A percentile compares a stretch with the other conserved stretches of the same genome.
These are phyloP conservation scores for Isoperla grammatica DNA, from an alignment of 2,888 invertebrate genomes.

Conservation along the genomic window DNA sequence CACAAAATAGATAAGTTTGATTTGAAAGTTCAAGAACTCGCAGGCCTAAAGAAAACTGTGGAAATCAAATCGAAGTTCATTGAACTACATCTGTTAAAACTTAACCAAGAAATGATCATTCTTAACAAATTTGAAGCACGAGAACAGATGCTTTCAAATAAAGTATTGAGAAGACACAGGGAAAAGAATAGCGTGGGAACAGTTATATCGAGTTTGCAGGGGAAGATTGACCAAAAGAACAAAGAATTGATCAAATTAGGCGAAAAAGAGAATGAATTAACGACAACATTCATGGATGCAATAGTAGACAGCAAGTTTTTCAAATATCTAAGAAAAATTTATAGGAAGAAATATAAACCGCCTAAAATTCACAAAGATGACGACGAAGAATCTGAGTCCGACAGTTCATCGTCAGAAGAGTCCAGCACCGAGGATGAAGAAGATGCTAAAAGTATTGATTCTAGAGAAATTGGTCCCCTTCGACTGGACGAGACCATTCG, in stretches of 20 bases:
- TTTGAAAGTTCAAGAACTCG: conserved; percentile 47
- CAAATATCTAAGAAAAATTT: conserved; percentile 73
- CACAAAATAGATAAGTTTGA: conserved; percentile 61
- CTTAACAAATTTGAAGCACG: conserved; percentile 65
- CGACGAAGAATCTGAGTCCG: conserved; percentile 43
- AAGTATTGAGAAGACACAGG: conserved; percentile 52
- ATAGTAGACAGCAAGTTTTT: conserved; percentile 68
- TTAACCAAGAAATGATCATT: conserved; percentile 69
- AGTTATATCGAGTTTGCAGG: conserved; percentile 42
- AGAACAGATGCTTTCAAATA: conserved; percentile 57
- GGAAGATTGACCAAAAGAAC: conserved; percentile 49
- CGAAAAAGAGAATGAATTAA: conserved; percentile 47
- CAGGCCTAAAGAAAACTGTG: no score
- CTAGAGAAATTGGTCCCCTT: conserved; percentile 59
- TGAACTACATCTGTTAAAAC: conserved; percentile 57
- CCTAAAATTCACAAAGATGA: conserved; percentile 54
- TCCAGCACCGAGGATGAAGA: conserved; percentile 51
- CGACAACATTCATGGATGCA: conserved; percentile 52
- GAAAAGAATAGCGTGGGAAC: conserved; percentile 40
- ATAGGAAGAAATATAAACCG: conserved; percentile 73
- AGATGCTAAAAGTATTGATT: conserved; percentile 51
- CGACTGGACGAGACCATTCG: conserved; percentile 63
- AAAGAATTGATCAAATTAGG: conserved; percentile 44
- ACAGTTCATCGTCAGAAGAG: conserved; percentile 33
- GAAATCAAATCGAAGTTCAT: conserved; percentile 49